phyloP scores from a whole-genome alignment of 2,113 vertebrate genomes.

The Calypte anna region DNA sequence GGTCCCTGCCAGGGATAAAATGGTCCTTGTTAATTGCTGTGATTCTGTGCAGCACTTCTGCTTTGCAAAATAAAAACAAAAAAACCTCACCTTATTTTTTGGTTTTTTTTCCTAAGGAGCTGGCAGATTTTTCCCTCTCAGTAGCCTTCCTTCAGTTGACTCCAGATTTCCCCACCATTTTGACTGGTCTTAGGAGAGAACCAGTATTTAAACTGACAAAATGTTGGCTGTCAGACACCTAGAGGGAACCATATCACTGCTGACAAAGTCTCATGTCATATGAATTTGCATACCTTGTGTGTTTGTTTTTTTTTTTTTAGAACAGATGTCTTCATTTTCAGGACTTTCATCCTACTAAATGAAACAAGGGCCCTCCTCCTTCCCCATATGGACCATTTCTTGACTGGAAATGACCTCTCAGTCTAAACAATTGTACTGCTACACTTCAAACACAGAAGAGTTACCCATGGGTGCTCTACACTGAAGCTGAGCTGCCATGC shows the following conservation, averaged over 20 bases:
- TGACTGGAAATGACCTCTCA: not conserved
- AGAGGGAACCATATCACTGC: not conserved
- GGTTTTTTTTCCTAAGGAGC: too few species aligned
- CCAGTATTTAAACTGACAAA: not conserved
- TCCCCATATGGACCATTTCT: not conserved
- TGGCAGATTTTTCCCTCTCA: not conserved
- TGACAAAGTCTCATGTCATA: not conserved
- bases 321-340: not conserved
- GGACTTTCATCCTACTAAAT: not conserved
- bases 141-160: not conserved
- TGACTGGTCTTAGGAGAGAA: not conserved
- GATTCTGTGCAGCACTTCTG: not conserved
- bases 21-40: not conserved
- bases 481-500: not conserved
- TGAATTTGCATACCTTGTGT: not conserved
- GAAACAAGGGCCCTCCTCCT: not conserved
- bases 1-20: not conserved
- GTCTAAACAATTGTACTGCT: not conserved
- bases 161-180: not conserved
- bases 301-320: not conserved
- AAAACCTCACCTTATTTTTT: too few species aligned
- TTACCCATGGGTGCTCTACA: not conserved
- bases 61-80: not conserved
- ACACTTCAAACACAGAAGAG: fast-evolving
- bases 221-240: not conserved